Base-by-base conservation (phyloP, 2,113 vertebrate species). In the Gobiocypris rarus region DNA sequence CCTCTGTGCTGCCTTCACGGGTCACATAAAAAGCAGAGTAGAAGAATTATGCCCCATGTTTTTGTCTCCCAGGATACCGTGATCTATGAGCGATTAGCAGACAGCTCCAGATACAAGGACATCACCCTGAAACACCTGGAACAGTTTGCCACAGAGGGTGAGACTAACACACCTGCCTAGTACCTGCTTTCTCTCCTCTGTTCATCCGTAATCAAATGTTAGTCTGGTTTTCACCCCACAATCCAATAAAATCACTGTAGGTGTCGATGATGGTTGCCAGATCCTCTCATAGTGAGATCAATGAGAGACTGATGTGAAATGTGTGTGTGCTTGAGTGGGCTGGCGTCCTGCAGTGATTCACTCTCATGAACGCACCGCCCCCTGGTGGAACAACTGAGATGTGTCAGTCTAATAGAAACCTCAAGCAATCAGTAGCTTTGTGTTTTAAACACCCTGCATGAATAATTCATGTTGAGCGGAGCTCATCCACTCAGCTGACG, bases 81-180 rank as follows among this genome's bases (percentile, higher is more conserved):
- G 75, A 97, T 99, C 93, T 99, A 98, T 89, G 98, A 99, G 84
- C 96, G 98, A 69, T 95, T 99, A 89, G 96, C 97, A 65, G 97
- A 99, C 93, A 97, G 91, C 87, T 99, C 98, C 76, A 96, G 95
- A 91, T 99, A 97, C 93, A 99, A 98, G 94, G 98, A 98, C 92
- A 99, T 98, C 87, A 99, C 98, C 13, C 91, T 99, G 84, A 99
- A 99, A 92, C 98, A 99, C 92, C 94, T 99, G 93, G 98, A 99
- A 86, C 96, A 97, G 92, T 99, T 99, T 95, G 98, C 98, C 76
- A 99, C 98, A 7, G 98, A 99, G 93, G 98, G 98, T 98, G 82
- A 91, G n/a, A 4, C 87, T 89, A 83, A 83, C 84, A 83, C 43
- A 26, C 8, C 77, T 15, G 83, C 82, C 38, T 0, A 48, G 14